phyloP scores from a whole-genome alignment of 2,113 vertebrate genomes.

The Microcebus murinus region DNA sequence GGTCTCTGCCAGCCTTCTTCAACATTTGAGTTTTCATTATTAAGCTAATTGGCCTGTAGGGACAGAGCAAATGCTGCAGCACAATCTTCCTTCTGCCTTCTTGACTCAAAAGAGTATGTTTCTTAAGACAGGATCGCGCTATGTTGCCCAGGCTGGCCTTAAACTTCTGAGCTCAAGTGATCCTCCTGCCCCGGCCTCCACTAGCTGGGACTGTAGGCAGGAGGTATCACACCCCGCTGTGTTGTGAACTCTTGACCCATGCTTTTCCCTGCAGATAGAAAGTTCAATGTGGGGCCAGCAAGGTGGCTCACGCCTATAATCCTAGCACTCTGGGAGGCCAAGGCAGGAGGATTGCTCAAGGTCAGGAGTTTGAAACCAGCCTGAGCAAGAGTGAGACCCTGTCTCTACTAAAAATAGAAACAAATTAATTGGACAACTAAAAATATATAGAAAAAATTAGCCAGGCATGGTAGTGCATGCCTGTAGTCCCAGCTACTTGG shows the following conservation, averaged over 20 bases:
- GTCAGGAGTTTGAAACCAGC: too few relatives aligned
- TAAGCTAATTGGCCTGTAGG: fast-evolving
- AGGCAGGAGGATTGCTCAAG: too few relatives aligned
- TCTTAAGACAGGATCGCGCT: neutral
- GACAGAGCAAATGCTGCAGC: neutral
- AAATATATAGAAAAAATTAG: too few relatives aligned
- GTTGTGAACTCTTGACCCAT: neutral
- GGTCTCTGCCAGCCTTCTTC: neutral
- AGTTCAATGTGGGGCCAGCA: neutral
- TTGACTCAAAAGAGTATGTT: neutral
- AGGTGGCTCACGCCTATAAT: too few relatives aligned
- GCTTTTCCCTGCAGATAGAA: neutral
- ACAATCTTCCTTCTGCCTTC: neutral
- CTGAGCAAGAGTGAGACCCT: too few relatives aligned
- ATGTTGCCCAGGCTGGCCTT: neutral
- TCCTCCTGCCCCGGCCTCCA: neutral
- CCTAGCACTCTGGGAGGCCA: too few relatives aligned
- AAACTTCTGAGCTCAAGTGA: neutral
- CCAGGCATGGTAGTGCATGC: too few relatives aligned
- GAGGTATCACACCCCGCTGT: neutral
- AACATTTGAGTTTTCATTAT: neutral
- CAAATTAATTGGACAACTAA: too few relatives aligned
- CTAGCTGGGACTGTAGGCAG: neutral
- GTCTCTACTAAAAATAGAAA: too few relatives aligned
- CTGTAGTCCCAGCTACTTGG: too few relatives aligned